Base-by-base conservation (phyloP, 2,113 vertebrate species). In the Vanacampus margaritifer region DNA sequence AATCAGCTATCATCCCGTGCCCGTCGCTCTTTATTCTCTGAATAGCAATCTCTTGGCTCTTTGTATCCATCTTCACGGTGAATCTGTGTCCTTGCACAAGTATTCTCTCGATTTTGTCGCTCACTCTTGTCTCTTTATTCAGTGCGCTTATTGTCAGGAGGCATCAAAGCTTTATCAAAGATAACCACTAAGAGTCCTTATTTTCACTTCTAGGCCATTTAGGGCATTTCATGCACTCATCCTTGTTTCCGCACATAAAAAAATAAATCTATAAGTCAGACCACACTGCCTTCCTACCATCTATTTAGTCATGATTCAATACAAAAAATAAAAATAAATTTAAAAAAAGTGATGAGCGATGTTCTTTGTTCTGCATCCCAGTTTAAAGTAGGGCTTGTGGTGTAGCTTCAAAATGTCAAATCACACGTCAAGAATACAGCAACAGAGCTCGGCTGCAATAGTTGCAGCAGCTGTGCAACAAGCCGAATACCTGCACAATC, bases 1-100 rank as follows among this genome's bases (percentile, higher is more conserved):
- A 54, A 41, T 67, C 48, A 43, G 61, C 61, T 57, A 36, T 61
- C 65, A 54, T 58, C 28, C 46, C 1, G 60, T 78, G 65, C 68
- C 51, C 71, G 50, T 72, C 69, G 54, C 62, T 70, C 23, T 45
- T n/a, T 41, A 43, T 70, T 77, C 48, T 68, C 64, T 80, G 46
- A 65, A 65, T 21, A 37, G 17, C 8, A 35, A 68, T 67, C 21
- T 19, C 39, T 64, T 41, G 19, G 59, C 53, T 41, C 21, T 58
- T 35, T 41, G 19, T 6, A 21, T 53, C 24, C 50, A 6, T 16
- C 61, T 59, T 60, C 35, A 21, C 53, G 23, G 53, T 58, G 28
- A 53, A 28, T 50, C 59, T 62, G 45, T 58, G 61, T 59, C 43
- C n/a, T 26, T 54, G 24, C 64, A 57, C 28, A 4, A 32, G 28